Evolutionary conservation across 2,888 invertebrate genomes (phyloP).

Genomic region (Stomorhina lunata): DNA sequence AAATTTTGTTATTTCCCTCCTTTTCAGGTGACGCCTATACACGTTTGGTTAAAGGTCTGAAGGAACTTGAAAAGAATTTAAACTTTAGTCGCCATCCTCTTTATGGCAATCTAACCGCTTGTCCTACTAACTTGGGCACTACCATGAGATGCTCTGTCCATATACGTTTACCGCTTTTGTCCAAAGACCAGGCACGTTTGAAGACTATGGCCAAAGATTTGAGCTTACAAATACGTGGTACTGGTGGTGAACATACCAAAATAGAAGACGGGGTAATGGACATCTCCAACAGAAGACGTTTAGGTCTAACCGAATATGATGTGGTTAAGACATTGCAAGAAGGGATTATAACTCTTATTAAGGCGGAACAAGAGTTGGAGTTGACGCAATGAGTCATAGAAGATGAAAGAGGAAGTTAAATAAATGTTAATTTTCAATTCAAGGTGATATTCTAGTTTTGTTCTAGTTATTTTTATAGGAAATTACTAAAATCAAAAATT

Average conservation of each 20-base stretch:
- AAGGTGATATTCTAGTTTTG: too few relatives aligned
- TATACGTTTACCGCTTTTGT: constrained; percentile 83
- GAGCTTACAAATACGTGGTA: constrained; percentile 82
- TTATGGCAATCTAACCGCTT: constrained; percentile 86
- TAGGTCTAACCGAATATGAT: constrained; percentile 84
- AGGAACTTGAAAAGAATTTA: constrained; percentile 81
- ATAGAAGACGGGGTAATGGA: constrained; percentile 84
- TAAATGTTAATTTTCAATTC: too few relatives aligned
- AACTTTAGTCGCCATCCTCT: constrained; percentile 83
- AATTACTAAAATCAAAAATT: too few relatives aligned
- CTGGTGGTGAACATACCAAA: constrained; percentile 82
- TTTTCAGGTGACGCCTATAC: constrained; percentile 82
- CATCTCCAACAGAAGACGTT: constrained; percentile 83
- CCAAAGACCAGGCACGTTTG: constrained; percentile 81
- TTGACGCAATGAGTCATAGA: constrained; percentile 67
- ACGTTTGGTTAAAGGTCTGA: constrained; percentile 81
- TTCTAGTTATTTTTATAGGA: too few relatives aligned
- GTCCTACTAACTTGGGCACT: constrained; percentile 87
- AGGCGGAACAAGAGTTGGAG: constrained; percentile 81
- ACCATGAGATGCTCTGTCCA: constrained; percentile 85
- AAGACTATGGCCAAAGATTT: constrained; percentile 82
- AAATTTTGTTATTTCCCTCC: too few relatives aligned
- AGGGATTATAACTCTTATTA: constrained; percentile 83
- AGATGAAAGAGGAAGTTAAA: too few relatives aligned
- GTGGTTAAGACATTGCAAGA: constrained; percentile 83